Conservation (phyloP, 2,113 vertebrate species). For the Haemorhous mexicanus region DNA sequence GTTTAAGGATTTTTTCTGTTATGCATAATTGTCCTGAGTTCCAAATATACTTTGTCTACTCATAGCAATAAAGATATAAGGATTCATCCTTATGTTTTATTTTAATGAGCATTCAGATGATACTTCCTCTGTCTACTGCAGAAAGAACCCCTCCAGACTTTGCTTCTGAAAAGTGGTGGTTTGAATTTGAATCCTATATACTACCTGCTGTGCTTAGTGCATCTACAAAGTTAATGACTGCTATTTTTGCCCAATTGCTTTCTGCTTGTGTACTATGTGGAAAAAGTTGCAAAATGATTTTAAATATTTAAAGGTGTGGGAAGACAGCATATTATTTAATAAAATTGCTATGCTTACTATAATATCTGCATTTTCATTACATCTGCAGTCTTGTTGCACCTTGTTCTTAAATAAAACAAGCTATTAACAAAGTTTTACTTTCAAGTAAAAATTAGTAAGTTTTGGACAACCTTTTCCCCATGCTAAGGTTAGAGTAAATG, state of each 20-base stretch:
- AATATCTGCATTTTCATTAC: conserved; percentile 2
- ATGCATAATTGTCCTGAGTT: neutral
- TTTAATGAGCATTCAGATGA: conserved; percentile 13
- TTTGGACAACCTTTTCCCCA: neutral
- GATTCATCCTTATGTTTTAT: neutral
- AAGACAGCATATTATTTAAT: neutral
- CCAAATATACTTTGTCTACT: neutral
- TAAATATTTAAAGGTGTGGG: conserved; percentile 43
- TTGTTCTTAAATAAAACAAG: neutral
- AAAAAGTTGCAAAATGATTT: conserved; percentile 33
- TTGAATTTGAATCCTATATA: conserved; percentile 43
- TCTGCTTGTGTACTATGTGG: conserved; percentile 13
- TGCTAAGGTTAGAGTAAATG: neutral
- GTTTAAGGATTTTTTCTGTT: neutral
- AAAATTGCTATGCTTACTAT: neutral
- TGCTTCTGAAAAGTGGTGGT: neutral
- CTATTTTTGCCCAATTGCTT: conserved; percentile 57
- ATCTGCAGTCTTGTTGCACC: neutral
- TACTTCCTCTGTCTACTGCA: neutral
- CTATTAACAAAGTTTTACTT: neutral
- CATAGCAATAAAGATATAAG: neutral
- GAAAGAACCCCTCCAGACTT: conserved; percentile 13
- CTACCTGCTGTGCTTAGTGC: conserved; percentile 40
- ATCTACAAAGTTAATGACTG: conserved; percentile 50
- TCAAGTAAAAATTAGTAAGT: neutral